Evolutionary conservation across 2,797 vertebrate genomes (phyloP).

Genomic region (Taenioides sp.): DNA sequence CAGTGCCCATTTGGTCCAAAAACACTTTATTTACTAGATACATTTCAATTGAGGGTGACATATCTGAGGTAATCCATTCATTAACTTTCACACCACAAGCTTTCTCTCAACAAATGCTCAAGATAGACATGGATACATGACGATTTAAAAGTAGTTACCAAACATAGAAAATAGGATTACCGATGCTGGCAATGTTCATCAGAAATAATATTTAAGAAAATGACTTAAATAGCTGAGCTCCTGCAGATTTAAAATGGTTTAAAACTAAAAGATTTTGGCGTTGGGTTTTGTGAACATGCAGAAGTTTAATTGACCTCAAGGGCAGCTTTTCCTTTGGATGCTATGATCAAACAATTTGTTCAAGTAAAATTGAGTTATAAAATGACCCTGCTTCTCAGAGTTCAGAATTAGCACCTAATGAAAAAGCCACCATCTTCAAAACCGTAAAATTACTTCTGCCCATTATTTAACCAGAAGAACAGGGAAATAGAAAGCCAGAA

Average conservation of each 20-base stretch:
- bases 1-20: constrained; percentile 68
- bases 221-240: constrained; percentile 25
- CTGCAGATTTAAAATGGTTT: constrained; percentile 44
- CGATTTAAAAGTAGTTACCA: constrained; percentile 29
- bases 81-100: constrained; percentile 30
- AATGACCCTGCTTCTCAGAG: constrained; percentile 41
- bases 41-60: constrained; percentile 39
- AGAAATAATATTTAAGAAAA: constrained; percentile 15
- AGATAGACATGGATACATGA: constrained; percentile 31
- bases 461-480: constrained; percentile 25
- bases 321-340: constrained; percentile 17
- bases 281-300: constrained; percentile 39
- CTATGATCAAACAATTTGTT: constrained; percentile 27
- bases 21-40: constrained; percentile 51
- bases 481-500: not conserved
- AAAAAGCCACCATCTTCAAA: constrained; percentile 30
- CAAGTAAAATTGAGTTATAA: constrained; percentile 40
- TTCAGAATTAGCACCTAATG: constrained; percentile 26
- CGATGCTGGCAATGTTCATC: constrained; percentile 9
- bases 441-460: constrained; percentile 26
- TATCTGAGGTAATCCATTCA: constrained; percentile 53
- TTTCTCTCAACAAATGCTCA: constrained; percentile 31
- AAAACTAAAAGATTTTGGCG: constrained; percentile 37
- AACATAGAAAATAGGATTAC: constrained; percentile 20
- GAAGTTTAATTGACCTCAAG: constrained; percentile 28